phyloP scores from a whole-genome alignment of 2,888 invertebrate species.

The Sphinx pinastri region DNA sequence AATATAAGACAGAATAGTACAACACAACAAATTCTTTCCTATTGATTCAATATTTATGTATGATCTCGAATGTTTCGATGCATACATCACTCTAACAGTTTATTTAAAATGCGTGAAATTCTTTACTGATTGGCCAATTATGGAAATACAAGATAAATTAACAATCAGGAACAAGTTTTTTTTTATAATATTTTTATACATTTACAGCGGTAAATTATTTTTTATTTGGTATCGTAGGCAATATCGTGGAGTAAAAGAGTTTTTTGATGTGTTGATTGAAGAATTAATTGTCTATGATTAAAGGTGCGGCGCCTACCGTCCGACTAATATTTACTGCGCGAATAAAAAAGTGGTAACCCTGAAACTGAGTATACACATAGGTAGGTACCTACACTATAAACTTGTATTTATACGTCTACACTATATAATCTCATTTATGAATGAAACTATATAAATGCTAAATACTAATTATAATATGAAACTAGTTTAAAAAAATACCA shows the following conservation, averaged over 20 bases:
- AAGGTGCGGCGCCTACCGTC: conserved; percentile 24
- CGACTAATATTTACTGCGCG: conserved; percentile 10
- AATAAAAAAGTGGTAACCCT: conserved; percentile 9
- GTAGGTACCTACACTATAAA: no score
- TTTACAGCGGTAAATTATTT: conserved; percentile 24
- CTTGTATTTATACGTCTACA: no score
- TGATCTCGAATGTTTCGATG: conserved; percentile 6
- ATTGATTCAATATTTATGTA: conserved; percentile 13
- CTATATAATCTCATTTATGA: no score
- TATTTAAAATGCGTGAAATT: conserved; percentile 26
- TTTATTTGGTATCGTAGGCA: conserved; percentile 10
- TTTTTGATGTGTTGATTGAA: conserved; percentile 20
- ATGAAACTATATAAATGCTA: no score
- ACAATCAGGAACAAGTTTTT: conserved; percentile 22
- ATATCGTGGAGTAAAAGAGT: neutral
- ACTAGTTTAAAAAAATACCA: neutral
- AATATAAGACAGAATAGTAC: neutral
- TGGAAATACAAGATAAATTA: conserved; percentile 24
- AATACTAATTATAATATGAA: no score
- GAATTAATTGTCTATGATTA: conserved; percentile 23
- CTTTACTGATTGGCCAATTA: conserved; percentile 26
- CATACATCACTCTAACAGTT: conserved; percentile 22
- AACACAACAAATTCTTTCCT: neutral
- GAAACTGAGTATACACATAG: neutral
- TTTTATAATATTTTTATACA: neutral